A percentile compares a stretch with the other conserved stretches of the same genome.
Conservation (phyloP, 2,797 vertebrate genomes). For the Melanotaenia boesemani region DNA sequence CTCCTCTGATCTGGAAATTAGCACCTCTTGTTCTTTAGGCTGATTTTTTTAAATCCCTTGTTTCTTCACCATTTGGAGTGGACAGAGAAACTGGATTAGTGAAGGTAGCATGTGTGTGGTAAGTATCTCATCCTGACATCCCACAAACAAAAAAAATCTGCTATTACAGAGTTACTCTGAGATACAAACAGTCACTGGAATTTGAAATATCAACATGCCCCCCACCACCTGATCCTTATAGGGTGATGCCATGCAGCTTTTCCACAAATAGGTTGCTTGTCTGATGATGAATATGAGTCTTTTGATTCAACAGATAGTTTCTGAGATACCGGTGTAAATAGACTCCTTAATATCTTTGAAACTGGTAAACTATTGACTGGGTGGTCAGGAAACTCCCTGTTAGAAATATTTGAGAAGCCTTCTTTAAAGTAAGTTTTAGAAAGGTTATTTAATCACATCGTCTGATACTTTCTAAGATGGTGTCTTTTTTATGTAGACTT, state of each 20-base stretch:
- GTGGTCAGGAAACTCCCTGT: constrained; percentile 64
- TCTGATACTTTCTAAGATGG: constrained; percentile 4
- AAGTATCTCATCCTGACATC: constrained; percentile 26
- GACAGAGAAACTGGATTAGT: neutral
- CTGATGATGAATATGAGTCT: constrained; percentile 21
- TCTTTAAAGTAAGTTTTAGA: neutral
- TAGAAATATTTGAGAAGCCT: constrained; percentile 47
- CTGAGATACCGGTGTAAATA: constrained; percentile 36
- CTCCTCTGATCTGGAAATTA: neutral
- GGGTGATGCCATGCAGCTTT: constrained; percentile 29
- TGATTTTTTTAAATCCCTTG: neutral
- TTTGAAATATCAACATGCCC: constrained; percentile 15
- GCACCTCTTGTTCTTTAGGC: neutral
- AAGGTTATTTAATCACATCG: constrained; percentile 39
- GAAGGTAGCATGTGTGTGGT: neutral
- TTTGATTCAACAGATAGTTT: constrained; percentile 36
- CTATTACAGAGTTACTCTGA: constrained; percentile 9
- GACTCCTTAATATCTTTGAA: constrained; percentile 19
- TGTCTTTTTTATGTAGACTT: neutral
- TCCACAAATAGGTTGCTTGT: constrained; percentile 31
- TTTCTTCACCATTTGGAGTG: neutral
- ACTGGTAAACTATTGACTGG: constrained; percentile 41
- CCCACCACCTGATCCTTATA: constrained; percentile 18
- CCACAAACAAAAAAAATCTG: constrained; percentile 3
- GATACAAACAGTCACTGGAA: constrained; percentile 36